Evolutionary conservation across 2,113 vertebrate species (phyloP), one percentile per base, ranked within the genome.

Genomic region (Siniperca knerii): DNA sequence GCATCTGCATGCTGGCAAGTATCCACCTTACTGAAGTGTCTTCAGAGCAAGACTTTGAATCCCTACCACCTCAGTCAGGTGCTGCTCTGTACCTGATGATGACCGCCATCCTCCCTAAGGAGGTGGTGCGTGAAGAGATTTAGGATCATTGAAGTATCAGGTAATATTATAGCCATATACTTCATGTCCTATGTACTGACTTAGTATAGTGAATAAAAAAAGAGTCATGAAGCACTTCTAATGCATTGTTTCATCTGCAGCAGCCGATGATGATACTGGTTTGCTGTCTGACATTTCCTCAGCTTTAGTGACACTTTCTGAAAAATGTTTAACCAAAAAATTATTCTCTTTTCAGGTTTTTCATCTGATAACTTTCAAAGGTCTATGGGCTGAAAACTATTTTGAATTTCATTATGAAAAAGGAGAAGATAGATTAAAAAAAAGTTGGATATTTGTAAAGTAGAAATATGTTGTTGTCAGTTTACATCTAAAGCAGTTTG

Each of bases 321-420:
- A 72, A 72, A 66, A 52, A 68, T 42, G 23, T 44, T 77, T 48
- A 77, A 64, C n/a, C 52, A 21, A 73, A 74, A 55, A 58, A 46
- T 9, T 0, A 13, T 29, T 18, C 10, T 21, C 5, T 23, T 57
- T n/a, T 72, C n/a, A 44, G 9, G 9, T 48, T 61, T 71, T 80
- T 21, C 40, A 60, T 50, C 21, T 1, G 21, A 82, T 64, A 64
- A 46, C 46, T 33, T 65, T 52, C 23, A 61, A 29, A 61, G 25
- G 20, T 52, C 44, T 58, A 16, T 4, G 4, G 44, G 11, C 52
- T 61, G 8, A 62, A 16, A 73, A 44, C 0, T 2, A 4, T 33
- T 40, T 23, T 4, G 44, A 71, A 52, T 52, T 29, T 50, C 25
- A 64, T 23, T 61, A 54, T 12, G 21, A 44, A 42, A 8, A 44